phyloP scores from a whole-genome alignment of 2,797 vertebrate genomes.

The Eulemur mongoz region DNA sequence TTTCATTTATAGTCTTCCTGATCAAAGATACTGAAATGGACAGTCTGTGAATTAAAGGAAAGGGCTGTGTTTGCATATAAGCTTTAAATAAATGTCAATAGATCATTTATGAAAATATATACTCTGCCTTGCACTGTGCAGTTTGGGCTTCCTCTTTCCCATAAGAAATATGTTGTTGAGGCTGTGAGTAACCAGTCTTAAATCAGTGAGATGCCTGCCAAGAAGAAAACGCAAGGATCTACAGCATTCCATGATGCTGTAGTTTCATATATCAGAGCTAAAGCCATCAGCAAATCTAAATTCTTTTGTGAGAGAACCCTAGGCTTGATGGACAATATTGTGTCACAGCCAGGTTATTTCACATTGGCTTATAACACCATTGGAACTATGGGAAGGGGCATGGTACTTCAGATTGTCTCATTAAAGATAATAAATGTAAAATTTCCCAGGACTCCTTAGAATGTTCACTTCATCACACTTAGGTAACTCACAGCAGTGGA shows the following conservation, averaged over 20 bases:
- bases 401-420: conserved; percentile 18
- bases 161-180: conserved; percentile 67
- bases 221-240: conserved; percentile 50
- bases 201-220: background rate
- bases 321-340: background rate
- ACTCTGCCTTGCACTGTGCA: conserved; percentile 49
- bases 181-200: conserved; percentile 26
- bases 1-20: conserved; percentile 73
- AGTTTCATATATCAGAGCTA: conserved; percentile 49
- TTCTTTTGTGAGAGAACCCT: background rate
- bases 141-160: conserved; percentile 58
- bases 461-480: conserved; percentile 29
- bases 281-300: conserved; percentile 35
- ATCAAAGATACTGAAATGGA: conserved; percentile 72
- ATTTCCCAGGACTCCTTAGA: background rate
- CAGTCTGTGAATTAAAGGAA: conserved; percentile 73
- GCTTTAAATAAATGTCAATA: conserved; percentile 74
- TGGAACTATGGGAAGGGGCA: background rate
- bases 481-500: background rate
- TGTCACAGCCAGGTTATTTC: background rate
- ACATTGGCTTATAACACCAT: background rate
- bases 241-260: background rate
- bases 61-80: conserved; percentile 68
- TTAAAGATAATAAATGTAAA: conserved; percentile 46
- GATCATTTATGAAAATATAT: conserved; percentile 66